Percentiles rank a stretch among this genome's conserved stretches.
phyloP scores from a whole-genome alignment of 2,113 vertebrate species.

The Xenopus borealis region DNA sequence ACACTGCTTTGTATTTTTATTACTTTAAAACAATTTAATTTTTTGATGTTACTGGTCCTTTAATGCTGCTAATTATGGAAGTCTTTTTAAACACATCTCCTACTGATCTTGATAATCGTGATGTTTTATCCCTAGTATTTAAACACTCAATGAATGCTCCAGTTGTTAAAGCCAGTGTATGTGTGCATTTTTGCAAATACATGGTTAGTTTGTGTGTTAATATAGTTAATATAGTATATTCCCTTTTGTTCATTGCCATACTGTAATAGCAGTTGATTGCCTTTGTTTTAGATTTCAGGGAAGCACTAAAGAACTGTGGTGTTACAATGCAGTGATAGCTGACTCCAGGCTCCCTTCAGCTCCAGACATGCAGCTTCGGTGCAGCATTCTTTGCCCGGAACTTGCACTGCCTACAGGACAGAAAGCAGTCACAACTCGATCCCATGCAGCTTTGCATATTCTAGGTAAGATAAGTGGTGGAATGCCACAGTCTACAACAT shows the following conservation, averaged over 20 bases:
- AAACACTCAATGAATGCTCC: too few relatives aligned
- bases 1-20: too few relatives aligned
- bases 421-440: constrained; percentile 89
- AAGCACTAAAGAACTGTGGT: constrained; percentile 85
- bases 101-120: too few relatives aligned
- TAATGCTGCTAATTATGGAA: too few relatives aligned
- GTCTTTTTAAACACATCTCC: too few relatives aligned
- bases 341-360: constrained; percentile 88
- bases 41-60: too few relatives aligned
- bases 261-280: not conserved
- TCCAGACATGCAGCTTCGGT: constrained; percentile 85
- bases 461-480: constrained; percentile 71
- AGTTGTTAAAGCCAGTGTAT: too few relatives aligned
- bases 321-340: constrained; percentile 94
- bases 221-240: too few relatives aligned
- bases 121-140: too few relatives aligned
- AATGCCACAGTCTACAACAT: not conserved
- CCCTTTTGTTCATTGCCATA: not conserved
- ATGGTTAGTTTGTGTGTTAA: too few relatives aligned
- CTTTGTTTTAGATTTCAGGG: constrained; percentile 78
- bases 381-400: constrained; percentile 93
- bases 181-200: too few relatives aligned
- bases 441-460: constrained; percentile 94
- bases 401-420: constrained; percentile 89
- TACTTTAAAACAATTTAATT: too few relatives aligned